These are phyloP conservation scores for Ptilonorhynchus violaceus DNA, from an alignment of 2,113 vertebrate species.

Conservation along the genomic window DNA sequence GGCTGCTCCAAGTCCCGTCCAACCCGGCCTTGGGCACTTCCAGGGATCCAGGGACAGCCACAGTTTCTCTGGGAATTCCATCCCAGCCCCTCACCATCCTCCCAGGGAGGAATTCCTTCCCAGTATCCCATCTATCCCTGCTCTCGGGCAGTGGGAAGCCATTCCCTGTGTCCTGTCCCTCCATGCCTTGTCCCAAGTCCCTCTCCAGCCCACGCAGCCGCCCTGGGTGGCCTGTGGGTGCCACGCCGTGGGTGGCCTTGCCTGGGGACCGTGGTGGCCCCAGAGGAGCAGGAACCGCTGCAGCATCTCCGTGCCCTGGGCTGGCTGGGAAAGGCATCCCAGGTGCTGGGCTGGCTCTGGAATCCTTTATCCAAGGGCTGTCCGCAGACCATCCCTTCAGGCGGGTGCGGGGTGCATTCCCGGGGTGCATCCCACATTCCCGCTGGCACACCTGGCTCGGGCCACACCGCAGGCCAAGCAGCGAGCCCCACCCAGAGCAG, in stretches of 20 bases:
- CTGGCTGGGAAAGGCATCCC: neutral
- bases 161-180: neutral
- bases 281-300: neutral
- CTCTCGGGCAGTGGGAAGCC: neutral
- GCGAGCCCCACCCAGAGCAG: neutral
- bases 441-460: neutral
- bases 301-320: neutral
- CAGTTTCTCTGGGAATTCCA: neutral
- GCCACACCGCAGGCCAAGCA: neutral
- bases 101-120: rapidly evolving
- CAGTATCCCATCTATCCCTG: neutral
- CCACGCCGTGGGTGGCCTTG: neutral
- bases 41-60: neutral
- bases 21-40: rapidly evolving
- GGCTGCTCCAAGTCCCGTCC: neutral
- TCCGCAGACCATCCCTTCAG: neutral
- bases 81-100: neutral
- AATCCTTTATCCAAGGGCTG: neutral
- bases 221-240: neutral
- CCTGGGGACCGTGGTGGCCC: rapidly evolving
- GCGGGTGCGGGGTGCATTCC: rapidly evolving
- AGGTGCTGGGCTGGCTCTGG: neutral
- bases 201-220: rapidly evolving
- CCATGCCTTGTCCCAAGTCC: neutral
- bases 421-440: neutral